These are phyloP conservation scores for Helicolenus hilgendorfi DNA, from an alignment of 2,797 vertebrate species.

Conservation along the genomic window DNA sequence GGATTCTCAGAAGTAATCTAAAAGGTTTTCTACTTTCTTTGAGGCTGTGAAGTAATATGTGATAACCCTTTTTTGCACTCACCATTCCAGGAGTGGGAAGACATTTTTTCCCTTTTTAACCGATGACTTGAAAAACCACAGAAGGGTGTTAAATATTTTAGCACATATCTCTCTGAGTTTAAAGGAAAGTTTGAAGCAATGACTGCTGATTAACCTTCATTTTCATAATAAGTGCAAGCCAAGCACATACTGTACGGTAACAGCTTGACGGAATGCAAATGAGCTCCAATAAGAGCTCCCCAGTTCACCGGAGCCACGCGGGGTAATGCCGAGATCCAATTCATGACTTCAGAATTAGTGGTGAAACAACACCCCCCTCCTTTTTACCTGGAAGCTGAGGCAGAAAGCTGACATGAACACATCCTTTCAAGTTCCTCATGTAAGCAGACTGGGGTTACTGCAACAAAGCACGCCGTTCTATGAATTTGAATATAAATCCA, in stretches of 20 bases:
- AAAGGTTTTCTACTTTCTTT: slow-evolving; percentile 36
- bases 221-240: slow-evolving; percentile 57
- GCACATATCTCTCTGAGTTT: slow-evolving; percentile 47
- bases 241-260: slow-evolving; percentile 17
- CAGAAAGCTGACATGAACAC: slow-evolving; percentile 49
- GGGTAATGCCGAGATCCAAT: slow-evolving; percentile 41
- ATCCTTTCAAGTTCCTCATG: slow-evolving; percentile 61
- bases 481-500: slow-evolving; percentile 65
- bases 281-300: slow-evolving; percentile 39
- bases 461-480: slow-evolving; percentile 47
- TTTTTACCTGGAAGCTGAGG: slow-evolving; percentile 32
- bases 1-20: slow-evolving; percentile 25
- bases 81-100: slow-evolving; percentile 6
- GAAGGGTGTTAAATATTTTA: slow-evolving; percentile 67
- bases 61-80: slow-evolving; percentile 38
- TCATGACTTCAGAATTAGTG: slow-evolving; percentile 42
- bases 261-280: slow-evolving; percentile 66
- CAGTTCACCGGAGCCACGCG: slow-evolving; percentile 41
- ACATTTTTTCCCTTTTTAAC: slow-evolving; percentile 19
- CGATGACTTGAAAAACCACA: slow-evolving; percentile 41
- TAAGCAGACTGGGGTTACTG: slow-evolving; percentile 44
- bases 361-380: slow-evolving; percentile 20
- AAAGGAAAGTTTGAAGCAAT: slow-evolving; percentile 61
- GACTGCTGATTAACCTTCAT: slow-evolving; percentile 68
- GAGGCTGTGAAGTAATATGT: slow-evolving; percentile 18